Percentiles rank a stretch among this genome's conserved stretches.
These are phyloP conservation scores for Dipodomys stephensi DNA, from an alignment of 2,113 vertebrate genomes.

Conservation along the genomic window DNA sequence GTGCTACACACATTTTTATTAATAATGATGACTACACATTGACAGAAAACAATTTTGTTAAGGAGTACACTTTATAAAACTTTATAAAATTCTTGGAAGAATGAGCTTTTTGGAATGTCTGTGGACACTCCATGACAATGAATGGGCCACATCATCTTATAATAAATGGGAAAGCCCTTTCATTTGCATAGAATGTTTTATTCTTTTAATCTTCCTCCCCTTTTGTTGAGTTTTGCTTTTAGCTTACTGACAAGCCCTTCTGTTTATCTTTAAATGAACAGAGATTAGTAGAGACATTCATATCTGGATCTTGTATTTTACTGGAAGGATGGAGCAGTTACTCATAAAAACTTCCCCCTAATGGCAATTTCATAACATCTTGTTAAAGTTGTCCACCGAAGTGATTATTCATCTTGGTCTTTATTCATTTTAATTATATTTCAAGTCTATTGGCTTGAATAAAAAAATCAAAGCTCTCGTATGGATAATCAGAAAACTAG, in stretches of 20 bases:
- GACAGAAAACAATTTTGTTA: constrained; percentile 63
- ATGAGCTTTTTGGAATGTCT: not conserved
- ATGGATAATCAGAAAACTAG: constrained; percentile 8
- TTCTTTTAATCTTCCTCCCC: not conserved
- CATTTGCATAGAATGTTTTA: not conserved
- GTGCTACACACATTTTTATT: constrained; percentile 46
- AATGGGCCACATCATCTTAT: not conserved
- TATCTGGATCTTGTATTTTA: not conserved
- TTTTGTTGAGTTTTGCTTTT: not conserved
- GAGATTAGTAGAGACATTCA: not conserved
- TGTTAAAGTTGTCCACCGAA: not conserved
- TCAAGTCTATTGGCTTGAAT: not conserved
- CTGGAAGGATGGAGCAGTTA: not conserved
- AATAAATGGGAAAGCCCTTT: not conserved
- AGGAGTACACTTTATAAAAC: constrained; percentile 46
- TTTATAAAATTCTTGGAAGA: not conserved
- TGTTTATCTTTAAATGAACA: constrained; percentile 6
- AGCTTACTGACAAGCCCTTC: not conserved
- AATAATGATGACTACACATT: constrained; percentile 60
- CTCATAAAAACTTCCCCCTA: not conserved
- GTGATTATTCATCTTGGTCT: not conserved
- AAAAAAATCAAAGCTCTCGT: constrained; percentile 18
- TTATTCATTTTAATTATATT: constrained; percentile 28
- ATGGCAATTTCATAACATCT: not conserved
- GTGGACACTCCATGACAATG: not conserved